A percentile compares a stretch with the other conserved stretches of the same genome.
phyloP scores from a whole-genome alignment of 2,113 vertebrate species.

The Trichechus manatus region DNA sequence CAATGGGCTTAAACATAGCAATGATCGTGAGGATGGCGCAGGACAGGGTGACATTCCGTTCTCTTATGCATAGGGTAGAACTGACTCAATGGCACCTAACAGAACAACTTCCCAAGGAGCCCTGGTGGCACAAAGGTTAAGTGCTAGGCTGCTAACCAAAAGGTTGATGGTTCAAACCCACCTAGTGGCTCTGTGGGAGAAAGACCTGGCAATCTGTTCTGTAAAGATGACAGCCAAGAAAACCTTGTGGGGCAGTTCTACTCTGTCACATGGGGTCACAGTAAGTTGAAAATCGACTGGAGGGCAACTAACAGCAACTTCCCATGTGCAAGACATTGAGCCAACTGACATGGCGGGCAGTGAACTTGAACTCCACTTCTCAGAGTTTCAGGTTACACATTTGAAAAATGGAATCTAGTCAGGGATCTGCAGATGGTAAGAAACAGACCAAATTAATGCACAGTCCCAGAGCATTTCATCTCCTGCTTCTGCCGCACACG shows the following conservation, averaged over 20 bases:
- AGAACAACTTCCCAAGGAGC: not conserved
- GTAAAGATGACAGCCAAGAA: not conserved
- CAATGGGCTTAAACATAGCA: not conserved
- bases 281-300: not conserved
- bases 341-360: not conserved
- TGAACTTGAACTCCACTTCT: not conserved
- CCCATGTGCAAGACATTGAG: not conserved
- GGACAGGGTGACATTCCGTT: not conserved
- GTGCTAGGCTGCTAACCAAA: not conserved
- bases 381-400: not conserved
- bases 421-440: not conserved
- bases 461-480: not conserved
- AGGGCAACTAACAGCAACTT: not conserved
- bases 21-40: not conserved
- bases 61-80: not conserved
- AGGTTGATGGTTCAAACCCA: not conserved
- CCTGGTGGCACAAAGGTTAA: not conserved
- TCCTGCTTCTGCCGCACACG: accelerated
- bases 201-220: not conserved
- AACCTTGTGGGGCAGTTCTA: too few relatives aligned
- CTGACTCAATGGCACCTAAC: not conserved
- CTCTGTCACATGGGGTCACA: too few relatives aligned
- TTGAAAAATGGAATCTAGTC: not conserved
- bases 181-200: not conserved
- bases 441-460: not conserved